phyloP scores from a whole-genome alignment of 2,797 vertebrate species.

The Microctenopoma stevenorrisi region DNA sequence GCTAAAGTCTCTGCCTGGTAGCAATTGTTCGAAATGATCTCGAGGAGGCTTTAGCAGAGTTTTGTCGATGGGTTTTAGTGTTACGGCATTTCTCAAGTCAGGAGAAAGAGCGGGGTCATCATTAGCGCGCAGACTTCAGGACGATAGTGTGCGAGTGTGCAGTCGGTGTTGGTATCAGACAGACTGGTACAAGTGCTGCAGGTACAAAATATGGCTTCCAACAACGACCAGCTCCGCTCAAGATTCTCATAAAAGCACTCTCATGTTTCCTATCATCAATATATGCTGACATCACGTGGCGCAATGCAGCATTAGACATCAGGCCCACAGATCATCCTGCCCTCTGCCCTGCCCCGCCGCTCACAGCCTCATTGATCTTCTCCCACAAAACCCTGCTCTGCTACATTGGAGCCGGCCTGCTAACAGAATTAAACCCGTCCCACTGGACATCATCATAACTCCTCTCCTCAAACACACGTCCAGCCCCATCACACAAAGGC shows the following conservation, averaged over 20 bases:
- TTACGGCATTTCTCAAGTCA: neutral
- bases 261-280: conserved; percentile 69
- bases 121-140: neutral
- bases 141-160: conserved; percentile 3
- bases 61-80: neutral
- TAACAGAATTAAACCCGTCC: conserved; percentile 59
- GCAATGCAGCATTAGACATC: conserved; percentile 51
- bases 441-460: conserved; percentile 40
- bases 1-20: neutral
- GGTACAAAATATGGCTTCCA: conserved; percentile 15
- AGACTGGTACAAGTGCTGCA: neutral
- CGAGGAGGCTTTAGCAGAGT: conserved; percentile 2
- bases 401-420: conserved; percentile 57
- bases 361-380: conserved; percentile 64
- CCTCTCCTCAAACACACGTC: conserved; percentile 37
- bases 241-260: conserved; percentile 59
- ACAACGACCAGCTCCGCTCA: conserved; percentile 45
- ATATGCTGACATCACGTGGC: conserved; percentile 47
- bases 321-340: conserved; percentile 12
- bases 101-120: conserved; percentile 2
- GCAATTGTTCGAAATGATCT: conserved; percentile 1
- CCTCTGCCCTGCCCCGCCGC: conserved; percentile 51
- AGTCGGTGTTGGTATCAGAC: conserved; percentile 5
- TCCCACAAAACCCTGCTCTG: conserved; percentile 47
- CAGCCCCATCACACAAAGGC: conserved; percentile 12